phyloP scores from a whole-genome alignment of 1,140 invertebrate genomes.

The Lutraria rhynchaena region DNA sequence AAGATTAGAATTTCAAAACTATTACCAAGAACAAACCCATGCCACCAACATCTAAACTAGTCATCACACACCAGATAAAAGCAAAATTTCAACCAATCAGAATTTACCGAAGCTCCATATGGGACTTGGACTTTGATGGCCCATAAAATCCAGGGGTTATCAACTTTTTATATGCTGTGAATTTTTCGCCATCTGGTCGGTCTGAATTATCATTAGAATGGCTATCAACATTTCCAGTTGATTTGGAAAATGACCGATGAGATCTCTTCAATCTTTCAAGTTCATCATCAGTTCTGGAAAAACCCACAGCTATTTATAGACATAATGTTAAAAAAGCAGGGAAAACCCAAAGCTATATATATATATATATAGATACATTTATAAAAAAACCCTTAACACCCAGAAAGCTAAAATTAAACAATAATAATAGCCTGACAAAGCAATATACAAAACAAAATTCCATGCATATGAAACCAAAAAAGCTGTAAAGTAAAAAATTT shows the following conservation, averaged over 20 bases:
- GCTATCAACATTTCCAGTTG: slow-evolving; percentile 58
- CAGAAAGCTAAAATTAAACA: background rate
- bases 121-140: slow-evolving; percentile 62
- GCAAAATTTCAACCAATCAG: slow-evolving; percentile 53
- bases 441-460: too few relatives aligned
- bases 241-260: slow-evolving; percentile 51
- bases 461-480: too few relatives aligned
- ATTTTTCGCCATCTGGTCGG: slow-evolving; percentile 55
- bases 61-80: too few relatives aligned
- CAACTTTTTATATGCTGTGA: slow-evolving; percentile 74
- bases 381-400: background rate
- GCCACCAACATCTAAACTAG: slow-evolving; percentile 3
- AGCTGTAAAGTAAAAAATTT: too few relatives aligned
- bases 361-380: background rate
- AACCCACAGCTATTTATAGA: slow-evolving; percentile 25
- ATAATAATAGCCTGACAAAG: background rate
- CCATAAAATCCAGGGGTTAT: slow-evolving; percentile 72
- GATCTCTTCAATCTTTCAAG: slow-evolving; percentile 61
- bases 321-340: background rate
- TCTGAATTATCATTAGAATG: slow-evolving; percentile 50
- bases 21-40: too few relatives aligned
- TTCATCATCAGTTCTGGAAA: slow-evolving; percentile 73
- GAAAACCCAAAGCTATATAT: background rate
- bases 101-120: slow-evolving; percentile 66
- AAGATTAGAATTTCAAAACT: too few relatives aligned